These are phyloP conservation scores for Drosophila mercatorum DNA, from an alignment of 2,888 invertebrate genomes.

Conservation along the genomic window DNA sequence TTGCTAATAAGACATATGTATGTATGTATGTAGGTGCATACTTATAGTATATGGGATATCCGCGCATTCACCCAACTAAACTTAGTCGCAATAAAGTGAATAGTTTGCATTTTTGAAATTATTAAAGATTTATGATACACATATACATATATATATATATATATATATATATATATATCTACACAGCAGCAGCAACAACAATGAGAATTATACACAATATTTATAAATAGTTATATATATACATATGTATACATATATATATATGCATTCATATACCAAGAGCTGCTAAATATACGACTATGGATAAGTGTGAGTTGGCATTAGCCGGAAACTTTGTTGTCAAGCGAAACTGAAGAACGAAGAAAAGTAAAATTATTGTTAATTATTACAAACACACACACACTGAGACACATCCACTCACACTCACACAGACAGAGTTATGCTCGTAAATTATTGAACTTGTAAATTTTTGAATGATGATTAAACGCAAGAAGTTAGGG, in stretches of 20 bases:
- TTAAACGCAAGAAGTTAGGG: conserved; percentile 41
- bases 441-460: conserved; percentile 26
- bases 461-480: conserved; percentile 41
- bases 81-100: conserved; percentile 47
- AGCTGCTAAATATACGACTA: conserved; percentile 48
- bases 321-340: conserved; percentile 19
- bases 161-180: conserved; percentile 8
- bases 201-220: conserved; percentile 53
- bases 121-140: conserved; percentile 49
- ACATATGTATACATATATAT: conserved; percentile 12
- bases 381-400: conserved; percentile 26
- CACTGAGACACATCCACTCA: not conserved
- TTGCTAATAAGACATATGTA: conserved; percentile 26
- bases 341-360: conserved; percentile 20
- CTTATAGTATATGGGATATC: conserved; percentile 25
- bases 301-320: conserved; percentile 30
- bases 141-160: conserved; percentile 3
- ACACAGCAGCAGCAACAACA: conserved; percentile 30
- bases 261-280: conserved; percentile 35
- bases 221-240: conserved; percentile 56
- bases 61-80: conserved; percentile 31
- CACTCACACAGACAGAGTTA: conserved; percentile 10
- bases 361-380: conserved; percentile 38
- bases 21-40: conserved; percentile 26
- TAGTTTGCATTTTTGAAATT: conserved; percentile 59